phyloP scores from a whole-genome alignment of 2,888 invertebrate genomes.

The Cerceris ruficornis region DNA sequence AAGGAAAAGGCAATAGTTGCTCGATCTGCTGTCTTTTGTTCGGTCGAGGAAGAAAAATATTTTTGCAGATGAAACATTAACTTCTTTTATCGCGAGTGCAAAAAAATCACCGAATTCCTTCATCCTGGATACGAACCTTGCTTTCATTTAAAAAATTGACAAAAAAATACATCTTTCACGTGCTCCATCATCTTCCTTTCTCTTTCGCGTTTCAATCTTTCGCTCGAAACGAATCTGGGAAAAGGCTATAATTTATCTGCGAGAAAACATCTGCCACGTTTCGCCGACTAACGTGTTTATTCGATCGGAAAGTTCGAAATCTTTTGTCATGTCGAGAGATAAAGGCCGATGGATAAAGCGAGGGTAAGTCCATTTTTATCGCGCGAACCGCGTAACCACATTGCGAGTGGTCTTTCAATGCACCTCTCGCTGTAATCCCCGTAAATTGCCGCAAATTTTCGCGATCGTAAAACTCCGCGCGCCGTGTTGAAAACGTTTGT shows the following conservation, averaged over 20 bases:
- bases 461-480: slow-evolving; percentile 38
- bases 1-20: slow-evolving; percentile 14
- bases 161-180: no score
- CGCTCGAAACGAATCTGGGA: no score
- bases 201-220: no score
- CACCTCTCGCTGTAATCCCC: slow-evolving; percentile 15
- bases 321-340: neutral
- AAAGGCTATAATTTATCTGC: no score
- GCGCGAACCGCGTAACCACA: slow-evolving; percentile 37
- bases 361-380: slow-evolving; percentile 33
- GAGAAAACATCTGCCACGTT: neutral
- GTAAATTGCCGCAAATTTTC: slow-evolving; percentile 36
- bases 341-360: slow-evolving; percentile 17
- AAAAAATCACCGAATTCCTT: no score
- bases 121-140: no score
- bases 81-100: no score
- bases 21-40: neutral
- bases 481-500: slow-evolving; percentile 30
- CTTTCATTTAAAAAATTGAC: no score
- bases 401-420: slow-evolving; percentile 12
- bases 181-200: no score
- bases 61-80: neutral
- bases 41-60: neutral
- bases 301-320: neutral
- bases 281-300: neutral